Percentiles rank a stretch among this genome's conserved stretches.
phyloP scores from a whole-genome alignment of 2,888 invertebrate genomes.

The Antheraea yamamai region DNA sequence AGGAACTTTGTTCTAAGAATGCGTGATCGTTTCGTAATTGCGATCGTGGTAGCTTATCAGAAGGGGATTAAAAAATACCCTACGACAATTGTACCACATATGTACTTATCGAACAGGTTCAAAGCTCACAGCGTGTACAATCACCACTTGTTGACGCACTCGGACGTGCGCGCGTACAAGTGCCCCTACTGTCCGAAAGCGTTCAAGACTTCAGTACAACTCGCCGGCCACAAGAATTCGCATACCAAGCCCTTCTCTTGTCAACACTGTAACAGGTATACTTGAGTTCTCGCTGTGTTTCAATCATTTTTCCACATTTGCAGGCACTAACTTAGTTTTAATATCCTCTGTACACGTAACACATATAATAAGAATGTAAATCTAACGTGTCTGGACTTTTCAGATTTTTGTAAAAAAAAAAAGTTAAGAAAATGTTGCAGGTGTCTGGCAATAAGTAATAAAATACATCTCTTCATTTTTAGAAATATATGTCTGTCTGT shows the following conservation, averaged over 20 bases:
- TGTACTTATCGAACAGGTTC: conserved; percentile 72
- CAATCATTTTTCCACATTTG: background rate
- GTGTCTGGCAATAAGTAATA: no score
- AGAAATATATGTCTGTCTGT: no score
- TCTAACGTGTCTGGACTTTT: no score
- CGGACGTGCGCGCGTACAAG: conserved; percentile 88
- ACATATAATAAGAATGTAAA: no score
- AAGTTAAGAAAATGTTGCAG: no score
- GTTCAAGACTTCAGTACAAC: conserved; percentile 90
- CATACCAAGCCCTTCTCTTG: conserved; percentile 91
- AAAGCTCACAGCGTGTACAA: conserved; percentile 91
- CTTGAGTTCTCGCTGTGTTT: background rate
- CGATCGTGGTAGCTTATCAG: no score
- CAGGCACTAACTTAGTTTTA: background rate
- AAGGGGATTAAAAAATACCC: no score
- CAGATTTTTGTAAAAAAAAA: no score
- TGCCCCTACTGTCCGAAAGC: conserved; percentile 90
- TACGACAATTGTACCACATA: background rate
- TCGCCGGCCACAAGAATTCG: conserved; percentile 90
- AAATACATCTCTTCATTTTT: no score
- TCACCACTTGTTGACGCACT: conserved; percentile 89
- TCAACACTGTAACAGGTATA: conserved; percentile 85
- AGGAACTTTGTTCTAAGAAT: no score
- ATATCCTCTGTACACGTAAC: no score
- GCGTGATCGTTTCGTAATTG: no score